Evolutionary conservation across 2,113 vertebrate species (phyloP), one percentile per base, ranked within the genome.

Genomic region (Corythoichthys haematopterus): DNA sequence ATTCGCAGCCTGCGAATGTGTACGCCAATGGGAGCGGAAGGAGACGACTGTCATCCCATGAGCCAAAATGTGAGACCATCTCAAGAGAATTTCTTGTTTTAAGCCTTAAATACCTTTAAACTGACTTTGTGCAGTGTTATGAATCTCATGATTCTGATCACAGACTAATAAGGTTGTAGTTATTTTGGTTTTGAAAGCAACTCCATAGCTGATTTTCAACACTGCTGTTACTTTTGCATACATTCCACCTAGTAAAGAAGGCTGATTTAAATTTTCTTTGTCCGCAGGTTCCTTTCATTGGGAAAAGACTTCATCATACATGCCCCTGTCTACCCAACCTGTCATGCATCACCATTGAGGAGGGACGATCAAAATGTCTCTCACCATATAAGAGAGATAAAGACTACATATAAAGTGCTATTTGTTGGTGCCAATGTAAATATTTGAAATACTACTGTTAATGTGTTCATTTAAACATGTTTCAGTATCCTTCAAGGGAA

Each of bases 1-100:
- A 94, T 99, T 69, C 91, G 90, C 74, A 95, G 91, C 84, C 90
- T 98, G 64, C 89, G 94, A 3, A 94, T 98, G 89, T 99, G 97
- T 76, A 92, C 93, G 0, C 93, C 95, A 0, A 91, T 97, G 94
- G 95, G 96, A 10, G 88, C 80, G 59, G 66, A 94, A 76, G 94
- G 93, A 73, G 94, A 98, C 8, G 89, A 91, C 13, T 99, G 97
- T 79, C 96, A 98, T 74, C 94, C 94, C 0, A 56, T 96, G 90
- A 97, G 94, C 65, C 95, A 96, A 80, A 93, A 94, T 85, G 97
- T 99, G 81, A 93, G 93, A 53, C 2, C 16, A 3, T 62, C 15
- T 20, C 11, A 36, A 15, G 51, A 48, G 9, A 60, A 2, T 40
- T 40, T 60, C 16, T n/a, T 28, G 4, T 28, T 6, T 8, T 6